These are phyloP conservation scores for Sacculina carcini DNA, from an alignment of 2,888 invertebrate genomes.

Conservation along the genomic window DNA sequence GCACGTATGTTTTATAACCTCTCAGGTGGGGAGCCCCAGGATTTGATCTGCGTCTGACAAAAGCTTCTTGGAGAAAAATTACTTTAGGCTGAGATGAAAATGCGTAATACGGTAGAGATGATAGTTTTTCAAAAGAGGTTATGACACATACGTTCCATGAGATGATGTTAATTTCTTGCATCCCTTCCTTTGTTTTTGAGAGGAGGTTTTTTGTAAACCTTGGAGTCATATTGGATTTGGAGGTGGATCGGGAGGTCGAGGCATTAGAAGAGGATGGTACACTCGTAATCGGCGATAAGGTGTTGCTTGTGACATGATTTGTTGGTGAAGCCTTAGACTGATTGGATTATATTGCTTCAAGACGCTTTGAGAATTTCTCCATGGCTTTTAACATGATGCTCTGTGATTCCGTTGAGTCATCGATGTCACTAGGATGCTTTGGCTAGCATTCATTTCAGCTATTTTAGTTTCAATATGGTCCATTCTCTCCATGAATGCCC, in stretches of 20 bases:
- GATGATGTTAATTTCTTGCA: slow-evolving; percentile 4
- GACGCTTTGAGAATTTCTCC: too few relatives aligned
- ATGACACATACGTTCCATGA: slow-evolving; percentile 1
- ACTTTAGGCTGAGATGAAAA: neutral
- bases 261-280: neutral
- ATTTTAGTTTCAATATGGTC: too few relatives aligned
- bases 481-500: too few relatives aligned
- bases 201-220: too few relatives aligned
- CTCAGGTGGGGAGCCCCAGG: neutral
- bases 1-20: neutral
- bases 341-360: too few relatives aligned
- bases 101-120: neutral
- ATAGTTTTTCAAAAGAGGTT: neutral
- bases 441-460: too few relatives aligned
- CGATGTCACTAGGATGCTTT: too few relatives aligned
- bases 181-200: neutral
- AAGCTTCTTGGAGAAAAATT: neutral
- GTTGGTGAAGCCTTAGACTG: too few relatives aligned
- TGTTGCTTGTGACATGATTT: too few relatives aligned
- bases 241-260: neutral
- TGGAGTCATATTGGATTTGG: too few relatives aligned
- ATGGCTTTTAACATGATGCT: too few relatives aligned
- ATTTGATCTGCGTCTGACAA: neutral
- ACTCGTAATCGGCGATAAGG: neutral
- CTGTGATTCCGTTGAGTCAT: too few relatives aligned